Evolutionary conservation across 2,888 invertebrate genomes (phyloP).

Genomic region (Stomorhina lunata): DNA sequence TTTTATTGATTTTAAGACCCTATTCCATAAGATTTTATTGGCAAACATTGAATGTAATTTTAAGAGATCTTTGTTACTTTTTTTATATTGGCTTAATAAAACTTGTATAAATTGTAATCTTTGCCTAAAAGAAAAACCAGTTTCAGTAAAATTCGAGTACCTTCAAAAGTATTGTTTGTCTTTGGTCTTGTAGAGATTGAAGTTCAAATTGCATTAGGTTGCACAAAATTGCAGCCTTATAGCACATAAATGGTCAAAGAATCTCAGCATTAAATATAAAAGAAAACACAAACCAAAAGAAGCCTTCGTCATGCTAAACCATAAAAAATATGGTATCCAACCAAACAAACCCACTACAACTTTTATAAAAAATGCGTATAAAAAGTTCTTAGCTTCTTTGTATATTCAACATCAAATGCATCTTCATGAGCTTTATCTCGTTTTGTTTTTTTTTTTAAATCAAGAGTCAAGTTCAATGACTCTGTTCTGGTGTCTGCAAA

Average conservation of each 20-base stretch:
- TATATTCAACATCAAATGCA: slow-evolving; percentile 32
- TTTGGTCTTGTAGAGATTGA: neutral
- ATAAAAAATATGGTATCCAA: neutral
- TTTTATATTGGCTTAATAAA: no score
- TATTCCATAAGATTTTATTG: no score
- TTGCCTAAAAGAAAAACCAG: slow-evolving; percentile 2
- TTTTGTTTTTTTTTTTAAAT: neutral
- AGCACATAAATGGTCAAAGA: neutral
- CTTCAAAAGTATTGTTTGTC: neutral
- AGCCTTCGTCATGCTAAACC: neutral
- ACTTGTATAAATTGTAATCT: no score
- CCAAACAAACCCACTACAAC: neutral
- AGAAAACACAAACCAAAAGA: neutral
- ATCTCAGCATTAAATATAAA: neutral
- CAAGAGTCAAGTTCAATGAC: slow-evolving; percentile 43
- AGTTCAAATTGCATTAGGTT: slow-evolving; percentile 25
- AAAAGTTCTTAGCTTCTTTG: slow-evolving; percentile 32
- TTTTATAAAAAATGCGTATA: neutral
- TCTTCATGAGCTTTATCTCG: no score
- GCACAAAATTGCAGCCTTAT: neutral
- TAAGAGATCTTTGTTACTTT: no score
- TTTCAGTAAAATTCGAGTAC: slow-evolving; percentile 16
- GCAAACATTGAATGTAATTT: no score
- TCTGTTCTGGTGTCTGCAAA: slow-evolving; percentile 32
- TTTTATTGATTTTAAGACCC: no score